phyloP scores from a whole-genome alignment of 1,140 invertebrate genomes.

The Paraescarpia echinospica region DNA sequence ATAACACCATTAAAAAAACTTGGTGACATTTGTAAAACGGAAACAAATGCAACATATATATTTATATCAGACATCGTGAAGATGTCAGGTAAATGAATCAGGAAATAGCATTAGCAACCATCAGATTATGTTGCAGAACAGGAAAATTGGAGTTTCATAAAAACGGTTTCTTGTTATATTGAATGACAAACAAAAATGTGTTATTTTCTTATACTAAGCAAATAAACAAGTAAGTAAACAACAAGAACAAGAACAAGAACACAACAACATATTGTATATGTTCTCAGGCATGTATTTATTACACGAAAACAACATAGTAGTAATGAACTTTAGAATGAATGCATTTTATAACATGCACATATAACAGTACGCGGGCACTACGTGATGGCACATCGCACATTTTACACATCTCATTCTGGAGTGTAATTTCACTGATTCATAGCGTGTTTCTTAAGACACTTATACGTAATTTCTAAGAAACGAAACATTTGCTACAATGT shows the following conservation, averaged over 20 bases:
- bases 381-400: not conserved
- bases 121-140: not conserved
- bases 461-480: too few relatives aligned
- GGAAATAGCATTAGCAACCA: not conserved
- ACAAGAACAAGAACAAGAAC: slow-evolving; percentile 11
- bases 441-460: too few relatives aligned
- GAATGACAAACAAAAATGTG: not conserved
- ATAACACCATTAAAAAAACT: too few relatives aligned
- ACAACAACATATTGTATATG: slow-evolving; percentile 23
- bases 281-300: slow-evolving; percentile 2
- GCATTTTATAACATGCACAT: not conserved
- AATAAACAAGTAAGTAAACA: not conserved
- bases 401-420: not conserved
- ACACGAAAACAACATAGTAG: not conserved
- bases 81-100: too few relatives aligned
- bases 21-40: too few relatives aligned
- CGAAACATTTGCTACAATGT: too few relatives aligned
- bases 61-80: not conserved
- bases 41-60: not conserved
- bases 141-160: not conserved
- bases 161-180: not conserved
- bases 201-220: not conserved
- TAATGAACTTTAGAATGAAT: not conserved
- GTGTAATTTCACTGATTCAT: not conserved
- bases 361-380: not conserved